phyloP scores from a whole-genome alignment of 2,888 invertebrate genomes.

The Troilus luridus region DNA sequence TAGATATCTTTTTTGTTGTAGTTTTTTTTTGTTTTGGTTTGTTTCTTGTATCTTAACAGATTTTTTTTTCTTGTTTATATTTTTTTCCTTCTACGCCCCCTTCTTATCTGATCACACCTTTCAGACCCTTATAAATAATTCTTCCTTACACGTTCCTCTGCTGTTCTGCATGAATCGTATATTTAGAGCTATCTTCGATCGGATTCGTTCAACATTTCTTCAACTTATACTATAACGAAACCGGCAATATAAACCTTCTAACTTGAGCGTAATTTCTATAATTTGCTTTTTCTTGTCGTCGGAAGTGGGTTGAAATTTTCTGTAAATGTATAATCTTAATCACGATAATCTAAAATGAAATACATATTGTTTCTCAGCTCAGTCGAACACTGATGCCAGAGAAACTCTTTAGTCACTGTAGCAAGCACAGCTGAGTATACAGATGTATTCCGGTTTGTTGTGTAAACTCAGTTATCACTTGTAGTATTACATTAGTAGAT shows the following conservation, averaged over 20 bases:
- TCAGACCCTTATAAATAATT: conserved; percentile 6
- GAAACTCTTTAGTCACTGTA: not conserved
- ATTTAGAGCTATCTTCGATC: not conserved
- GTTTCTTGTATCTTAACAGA: not conserved
- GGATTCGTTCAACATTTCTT: not conserved
- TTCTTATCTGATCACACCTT: conserved; percentile 6
- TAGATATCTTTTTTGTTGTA: conserved; percentile 24
- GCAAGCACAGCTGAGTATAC: conserved; percentile 29
- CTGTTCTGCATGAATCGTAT: not conserved
- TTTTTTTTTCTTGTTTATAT: conserved; percentile 18
- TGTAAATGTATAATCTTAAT: not conserved
- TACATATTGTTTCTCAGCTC: not conserved
- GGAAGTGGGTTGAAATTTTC: not conserved
- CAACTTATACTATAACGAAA: not conserved
- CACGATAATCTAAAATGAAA: not conserved
- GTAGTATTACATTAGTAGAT: not conserved
- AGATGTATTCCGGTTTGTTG: not conserved
- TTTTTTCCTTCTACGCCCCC: not conserved
- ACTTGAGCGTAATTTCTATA: not conserved
- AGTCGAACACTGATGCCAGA: not conserved
- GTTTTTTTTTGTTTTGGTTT: not conserved
- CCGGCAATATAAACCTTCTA: not conserved
- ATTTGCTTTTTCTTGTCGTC: not conserved
- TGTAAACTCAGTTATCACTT: not conserved
- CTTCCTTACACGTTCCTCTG: not conserved